phyloP scores from a whole-genome alignment of 1,140 invertebrate species.

The Bemisia tabaci region DNA sequence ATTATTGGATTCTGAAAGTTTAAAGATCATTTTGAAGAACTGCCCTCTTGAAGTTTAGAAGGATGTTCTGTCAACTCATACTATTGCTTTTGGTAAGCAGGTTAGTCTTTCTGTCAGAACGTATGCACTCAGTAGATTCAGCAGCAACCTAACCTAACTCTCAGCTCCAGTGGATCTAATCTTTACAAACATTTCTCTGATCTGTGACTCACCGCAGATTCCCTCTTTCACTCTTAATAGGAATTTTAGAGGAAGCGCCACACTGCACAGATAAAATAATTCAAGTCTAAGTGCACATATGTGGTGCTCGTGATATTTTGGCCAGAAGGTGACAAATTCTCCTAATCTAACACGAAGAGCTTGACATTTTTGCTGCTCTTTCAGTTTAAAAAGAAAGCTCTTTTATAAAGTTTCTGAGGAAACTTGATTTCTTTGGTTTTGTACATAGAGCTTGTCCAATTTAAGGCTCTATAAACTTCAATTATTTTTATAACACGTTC shows the following conservation, averaged over 20 bases:
- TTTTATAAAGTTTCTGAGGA: no score
- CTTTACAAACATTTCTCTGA: no score
- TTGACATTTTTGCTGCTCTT: not conserved
- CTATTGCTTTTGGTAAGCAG: not conserved
- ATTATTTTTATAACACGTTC: constrained; percentile 1
- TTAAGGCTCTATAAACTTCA: no score
- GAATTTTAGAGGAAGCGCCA: no score
- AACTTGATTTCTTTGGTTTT: not conserved
- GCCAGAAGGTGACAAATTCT: not conserved
- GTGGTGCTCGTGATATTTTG: not conserved
- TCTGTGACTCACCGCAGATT: no score
- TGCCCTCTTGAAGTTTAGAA: not conserved
- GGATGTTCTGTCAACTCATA: not conserved
- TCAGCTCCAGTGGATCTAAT: no score
- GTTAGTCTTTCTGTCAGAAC: no score
- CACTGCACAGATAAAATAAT: no score
- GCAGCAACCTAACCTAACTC: no score
- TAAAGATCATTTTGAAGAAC: not conserved
- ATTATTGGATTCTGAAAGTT: no score
- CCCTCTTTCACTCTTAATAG: no score
- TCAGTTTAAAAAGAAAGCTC: not conserved
- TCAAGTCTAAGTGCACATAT: not conserved
- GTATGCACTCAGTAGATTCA: no score
- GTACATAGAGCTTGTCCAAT: not conserved
- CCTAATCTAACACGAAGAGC: not conserved